phyloP scores from a whole-genome alignment of 2,797 vertebrate genomes.

The Botia almorhae region DNA sequence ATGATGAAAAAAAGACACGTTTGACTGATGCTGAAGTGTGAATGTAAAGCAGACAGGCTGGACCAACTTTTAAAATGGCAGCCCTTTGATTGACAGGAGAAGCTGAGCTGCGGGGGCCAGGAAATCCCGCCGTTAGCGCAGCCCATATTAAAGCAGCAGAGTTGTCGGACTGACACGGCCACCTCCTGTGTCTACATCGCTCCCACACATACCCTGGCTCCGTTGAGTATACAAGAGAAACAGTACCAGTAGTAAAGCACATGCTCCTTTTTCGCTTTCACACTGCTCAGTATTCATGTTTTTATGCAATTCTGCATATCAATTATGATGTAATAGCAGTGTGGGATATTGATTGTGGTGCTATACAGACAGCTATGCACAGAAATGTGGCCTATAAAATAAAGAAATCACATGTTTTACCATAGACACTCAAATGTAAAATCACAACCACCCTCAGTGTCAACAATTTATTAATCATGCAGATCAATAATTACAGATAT shows the following conservation, averaged over 20 bases:
- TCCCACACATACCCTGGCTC: constrained; percentile 19
- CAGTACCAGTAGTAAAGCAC: not conserved
- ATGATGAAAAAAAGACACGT: constrained; percentile 18
- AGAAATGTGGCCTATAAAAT: not conserved
- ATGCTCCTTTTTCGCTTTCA: not conserved
- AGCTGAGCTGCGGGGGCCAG: constrained; percentile 39
- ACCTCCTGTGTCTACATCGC: constrained; percentile 19
- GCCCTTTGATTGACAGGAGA: constrained; percentile 52
- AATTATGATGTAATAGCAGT: too few species aligned
- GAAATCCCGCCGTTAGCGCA: constrained; percentile 54
- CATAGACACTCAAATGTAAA: constrained; percentile 36
- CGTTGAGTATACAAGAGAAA: not conserved
- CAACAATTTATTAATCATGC: constrained; percentile 51
- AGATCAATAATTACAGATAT: constrained; percentile 42
- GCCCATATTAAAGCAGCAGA: constrained; percentile 51
- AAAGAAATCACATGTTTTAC: not conserved
- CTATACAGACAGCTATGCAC: not conserved
- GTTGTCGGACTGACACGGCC: constrained; percentile 30
- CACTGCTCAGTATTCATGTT: not conserved
- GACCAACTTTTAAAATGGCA: constrained; percentile 55
- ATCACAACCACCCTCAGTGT: constrained; percentile 48
- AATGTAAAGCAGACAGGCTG: constrained; percentile 7
- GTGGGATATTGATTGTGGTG: not conserved
- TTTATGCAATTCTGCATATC: not conserved
- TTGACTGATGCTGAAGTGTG: constrained; percentile 15